These are phyloP conservation scores for Piscicola geometra DNA, from an alignment of 2,888 invertebrate species.

Conservation along the genomic window DNA sequence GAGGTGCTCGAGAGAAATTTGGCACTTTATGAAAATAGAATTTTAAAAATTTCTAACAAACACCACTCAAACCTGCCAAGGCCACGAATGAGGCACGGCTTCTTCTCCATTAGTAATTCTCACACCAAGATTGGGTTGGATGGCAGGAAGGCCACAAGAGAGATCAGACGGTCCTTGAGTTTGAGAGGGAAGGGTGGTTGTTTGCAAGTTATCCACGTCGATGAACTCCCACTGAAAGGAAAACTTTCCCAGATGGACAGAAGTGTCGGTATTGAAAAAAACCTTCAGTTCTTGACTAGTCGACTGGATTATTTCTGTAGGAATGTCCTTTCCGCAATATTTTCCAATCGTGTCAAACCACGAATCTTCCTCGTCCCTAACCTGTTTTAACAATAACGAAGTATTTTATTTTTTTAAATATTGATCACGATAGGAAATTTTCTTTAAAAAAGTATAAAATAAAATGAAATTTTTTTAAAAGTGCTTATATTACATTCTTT, in stretches of 20 bases:
- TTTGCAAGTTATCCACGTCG: background rate
- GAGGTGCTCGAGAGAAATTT: no score
- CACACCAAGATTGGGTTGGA: background rate
- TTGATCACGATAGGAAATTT: no score
- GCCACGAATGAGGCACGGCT: constrained; percentile 41
- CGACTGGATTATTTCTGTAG: background rate
- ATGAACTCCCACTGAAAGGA: constrained; percentile 12
- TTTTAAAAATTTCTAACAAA: no score
- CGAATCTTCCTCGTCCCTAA: background rate
- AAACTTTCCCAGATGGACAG: background rate
- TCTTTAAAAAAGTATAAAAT: no score
- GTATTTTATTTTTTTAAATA: no score
- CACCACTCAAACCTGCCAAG: constrained; percentile 41
- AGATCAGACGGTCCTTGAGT: constrained; percentile 20
- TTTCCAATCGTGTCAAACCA: background rate
- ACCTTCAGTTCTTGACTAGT: background rate
- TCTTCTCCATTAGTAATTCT: constrained; percentile 39
- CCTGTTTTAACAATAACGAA: background rate
- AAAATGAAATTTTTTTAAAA: no score
- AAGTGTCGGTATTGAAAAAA: background rate
- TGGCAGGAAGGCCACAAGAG: constrained; percentile 15
- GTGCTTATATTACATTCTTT: no score
- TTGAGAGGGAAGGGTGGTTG: background rate
- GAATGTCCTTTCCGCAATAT: background rate
- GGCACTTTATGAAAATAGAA: no score